Conservation (phyloP, 1,140 invertebrate genomes). For the Chionoecetes opilio region DNA sequence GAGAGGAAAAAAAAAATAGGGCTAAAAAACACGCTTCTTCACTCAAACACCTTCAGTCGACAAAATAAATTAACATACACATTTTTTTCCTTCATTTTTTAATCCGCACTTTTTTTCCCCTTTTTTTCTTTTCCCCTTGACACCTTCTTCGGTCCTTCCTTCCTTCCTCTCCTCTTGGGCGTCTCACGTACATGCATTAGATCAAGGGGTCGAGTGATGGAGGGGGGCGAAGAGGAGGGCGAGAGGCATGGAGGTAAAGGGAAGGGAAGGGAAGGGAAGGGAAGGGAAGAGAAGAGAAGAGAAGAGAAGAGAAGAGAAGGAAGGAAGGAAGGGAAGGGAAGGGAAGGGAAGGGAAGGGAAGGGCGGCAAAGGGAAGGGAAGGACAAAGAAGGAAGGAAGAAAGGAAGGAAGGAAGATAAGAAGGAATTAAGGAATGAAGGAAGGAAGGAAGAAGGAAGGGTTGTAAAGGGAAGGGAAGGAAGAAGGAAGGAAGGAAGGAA, state of each 20-base stretch:
- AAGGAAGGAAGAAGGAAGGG: neutral
- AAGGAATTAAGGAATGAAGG: neutral
- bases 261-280: neutral
- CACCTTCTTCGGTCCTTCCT: neutral
- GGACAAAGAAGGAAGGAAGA: neutral
- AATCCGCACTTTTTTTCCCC: neutral
- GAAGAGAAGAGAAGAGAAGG: too few species aligned
- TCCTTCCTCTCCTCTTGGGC: neutral
- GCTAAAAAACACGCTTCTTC: too few species aligned
- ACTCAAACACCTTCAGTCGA: too few species aligned
- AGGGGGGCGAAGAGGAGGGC: neutral
- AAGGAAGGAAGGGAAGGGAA: neutral
- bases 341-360: neutral
- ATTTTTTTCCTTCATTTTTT: neutral
- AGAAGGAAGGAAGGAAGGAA: neutral
- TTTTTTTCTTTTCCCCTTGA: neutral
- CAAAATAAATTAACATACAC: too few species aligned
- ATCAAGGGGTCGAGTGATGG: neutral
- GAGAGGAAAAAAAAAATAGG: too few species aligned
- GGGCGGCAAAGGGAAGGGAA: neutral
- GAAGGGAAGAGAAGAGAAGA: conserved; percentile 15
- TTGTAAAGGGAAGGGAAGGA: neutral
- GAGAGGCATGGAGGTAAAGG: neutral
- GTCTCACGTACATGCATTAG: neutral
- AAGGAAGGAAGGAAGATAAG: neutral